phyloP scores from a whole-genome alignment of 2,113 vertebrate species.

The Macaca mulatta region DNA sequence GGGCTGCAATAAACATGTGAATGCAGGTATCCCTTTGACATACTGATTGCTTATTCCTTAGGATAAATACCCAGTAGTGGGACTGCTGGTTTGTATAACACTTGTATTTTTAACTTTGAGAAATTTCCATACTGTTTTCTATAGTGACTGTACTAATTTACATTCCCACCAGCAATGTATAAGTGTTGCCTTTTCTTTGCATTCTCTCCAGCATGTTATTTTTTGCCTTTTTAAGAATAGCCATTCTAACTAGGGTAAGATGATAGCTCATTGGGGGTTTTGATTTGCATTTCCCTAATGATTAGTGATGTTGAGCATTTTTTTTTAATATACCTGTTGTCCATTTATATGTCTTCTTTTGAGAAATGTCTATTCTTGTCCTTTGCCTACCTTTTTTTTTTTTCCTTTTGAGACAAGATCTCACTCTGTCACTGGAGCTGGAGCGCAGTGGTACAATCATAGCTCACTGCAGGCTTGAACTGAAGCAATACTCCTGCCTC shows the following conservation, averaged over 20 bases:
- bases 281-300: not conserved
- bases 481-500: no score
- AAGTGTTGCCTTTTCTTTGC: not conserved
- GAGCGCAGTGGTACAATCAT: no score
- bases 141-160: not conserved
- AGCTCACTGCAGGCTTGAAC: no score
- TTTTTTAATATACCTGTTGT: not conserved
- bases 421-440: no score
- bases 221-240: not conserved
- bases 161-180: not conserved
- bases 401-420: not conserved
- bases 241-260: not conserved
- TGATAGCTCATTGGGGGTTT: not conserved
- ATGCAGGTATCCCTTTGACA: not conserved
- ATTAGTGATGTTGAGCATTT: not conserved
- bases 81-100: not conserved
- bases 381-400: not conserved
- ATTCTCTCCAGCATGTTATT: not conserved
- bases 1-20: not conserved
- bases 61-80: not conserved
- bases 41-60: not conserved
- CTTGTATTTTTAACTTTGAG: no score
- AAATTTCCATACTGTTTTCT: not conserved
- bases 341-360: not conserved
- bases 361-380: not conserved